A percentile compares a stretch with the other conserved stretches of the same genome.
Evolutionary conservation across 2,113 vertebrate genomes (phyloP).

Genomic region (Tricholaema leucomelas): DNA sequence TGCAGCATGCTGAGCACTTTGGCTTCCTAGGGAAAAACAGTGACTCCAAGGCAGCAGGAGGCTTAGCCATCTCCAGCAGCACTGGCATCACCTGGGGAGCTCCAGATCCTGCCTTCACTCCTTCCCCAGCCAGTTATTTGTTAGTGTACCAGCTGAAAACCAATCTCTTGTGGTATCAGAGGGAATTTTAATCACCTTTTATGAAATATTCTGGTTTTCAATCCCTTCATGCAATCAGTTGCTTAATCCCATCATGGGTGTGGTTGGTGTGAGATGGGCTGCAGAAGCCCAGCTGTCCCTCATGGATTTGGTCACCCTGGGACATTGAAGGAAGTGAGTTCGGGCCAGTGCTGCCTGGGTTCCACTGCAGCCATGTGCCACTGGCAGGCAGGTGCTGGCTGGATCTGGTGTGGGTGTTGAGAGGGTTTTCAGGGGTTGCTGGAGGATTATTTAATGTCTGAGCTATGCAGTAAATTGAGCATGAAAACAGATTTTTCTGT

Average conservation of each 20-base stretch:
- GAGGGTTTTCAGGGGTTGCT: not conserved
- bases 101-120: not conserved
- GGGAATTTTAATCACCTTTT: not conserved
- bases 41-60: accelerated
- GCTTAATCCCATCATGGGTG: accelerated
- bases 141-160: not conserved
- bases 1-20: accelerated
- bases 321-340: accelerated
- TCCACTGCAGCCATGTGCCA: accelerated
- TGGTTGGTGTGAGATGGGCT: accelerated
- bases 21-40: not conserved
- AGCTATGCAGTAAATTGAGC: not conserved
- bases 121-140: accelerated
- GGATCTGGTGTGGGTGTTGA: accelerated
- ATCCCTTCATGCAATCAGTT: accelerated
- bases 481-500: not conserved
- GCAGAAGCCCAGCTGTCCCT: not conserved
- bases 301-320: accelerated
- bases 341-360: accelerated
- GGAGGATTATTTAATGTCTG: accelerated
- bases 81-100: not conserved
- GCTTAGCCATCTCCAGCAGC: not conserved
- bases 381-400: accelerated
- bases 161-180: accelerated
- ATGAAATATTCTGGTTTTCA: not conserved